Percentiles rank a stretch among this genome's conserved stretches.
Evolutionary conservation across 1,140 invertebrate species (phyloP).

Genomic region (Trypoxylus dichotomus): DNA sequence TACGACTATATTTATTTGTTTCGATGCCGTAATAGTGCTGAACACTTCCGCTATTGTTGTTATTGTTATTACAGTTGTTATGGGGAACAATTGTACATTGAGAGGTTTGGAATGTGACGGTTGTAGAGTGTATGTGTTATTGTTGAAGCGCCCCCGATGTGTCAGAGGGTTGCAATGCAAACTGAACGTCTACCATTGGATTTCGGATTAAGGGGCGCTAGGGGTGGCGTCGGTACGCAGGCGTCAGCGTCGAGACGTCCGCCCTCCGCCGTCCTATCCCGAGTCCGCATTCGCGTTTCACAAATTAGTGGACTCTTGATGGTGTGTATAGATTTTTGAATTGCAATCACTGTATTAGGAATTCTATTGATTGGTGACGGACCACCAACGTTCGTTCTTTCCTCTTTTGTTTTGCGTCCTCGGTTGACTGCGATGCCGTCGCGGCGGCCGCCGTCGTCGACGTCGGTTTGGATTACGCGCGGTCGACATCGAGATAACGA

Average conservation of each 20-base stretch:
- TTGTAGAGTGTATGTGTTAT: conserved; percentile 5
- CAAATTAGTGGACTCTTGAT: conserved; percentile 54
- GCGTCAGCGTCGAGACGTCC: conserved; percentile 45
- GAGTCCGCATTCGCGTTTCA: conserved; percentile 49
- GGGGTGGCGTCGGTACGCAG: conserved; percentile 37
- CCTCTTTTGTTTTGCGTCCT: conserved; percentile 16
- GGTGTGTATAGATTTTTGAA: conserved; percentile 53
- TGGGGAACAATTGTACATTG: neutral
- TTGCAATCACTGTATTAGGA: conserved; percentile 43
- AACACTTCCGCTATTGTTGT: neutral
- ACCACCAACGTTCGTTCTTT: conserved; percentile 12
- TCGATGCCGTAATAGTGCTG: neutral
- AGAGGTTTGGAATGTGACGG: neutral
- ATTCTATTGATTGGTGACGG: conserved; percentile 25
- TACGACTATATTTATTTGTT: neutral
- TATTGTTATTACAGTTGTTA: neutral
- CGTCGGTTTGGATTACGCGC: conserved; percentile 13
- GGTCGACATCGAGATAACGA: conserved; percentile 16
- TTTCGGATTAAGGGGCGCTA: conserved; percentile 34
- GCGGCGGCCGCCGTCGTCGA: neutral
- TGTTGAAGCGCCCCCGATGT: conserved; percentile 30
- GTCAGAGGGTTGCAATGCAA: conserved; percentile 38
- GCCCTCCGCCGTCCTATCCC: conserved; percentile 41
- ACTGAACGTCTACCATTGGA: conserved; percentile 47
- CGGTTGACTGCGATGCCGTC: neutral